Base-by-base conservation (phyloP, 2,888 invertebrate genomes). In the Sabatieria punctata region DNA sequence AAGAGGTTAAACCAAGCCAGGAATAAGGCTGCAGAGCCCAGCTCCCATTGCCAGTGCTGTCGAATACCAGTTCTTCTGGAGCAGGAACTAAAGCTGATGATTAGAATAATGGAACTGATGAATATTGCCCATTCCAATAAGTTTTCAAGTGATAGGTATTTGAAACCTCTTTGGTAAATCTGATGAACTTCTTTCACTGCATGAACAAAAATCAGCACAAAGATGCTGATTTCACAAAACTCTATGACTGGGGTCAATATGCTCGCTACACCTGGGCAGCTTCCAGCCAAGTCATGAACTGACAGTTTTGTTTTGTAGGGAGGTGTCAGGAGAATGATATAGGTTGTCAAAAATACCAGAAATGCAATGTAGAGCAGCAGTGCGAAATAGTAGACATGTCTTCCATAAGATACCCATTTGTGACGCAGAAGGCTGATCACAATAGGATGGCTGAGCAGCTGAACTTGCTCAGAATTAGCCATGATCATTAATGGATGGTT, bases 341-440 rank as follows among this genome's bases (percentile, higher is more conserved):
- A 72, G 0, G 63, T 65, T 11, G 72, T 71, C 26, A 72, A 57
- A 50, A 68, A 68, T 22, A 56, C 55, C 21, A 72, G 58, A 56
- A 71, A 72, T 21, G 71, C 47, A 13, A 62, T 51, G 57, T 70
- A 73, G 46, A 71, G 55, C 25, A 64, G 47, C 36, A 73, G 65
- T 47, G 69, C 69, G 41, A 62, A 53, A 57, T 72, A 73, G 61
- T 72, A 73, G 49, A 72, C 61, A 51, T 64, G 65, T 45, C 70
- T 64, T 1, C 71, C 72, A 55, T 66, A 68, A 26, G 59, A 62
- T 54, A 65, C 65, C 73, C 73, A 73, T 54, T 73, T 73, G 54
- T 68, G 64, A 47, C 64, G 59, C 27, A 73, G 58, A 35, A 73
- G 57, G 23, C 67, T 66, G 8, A 67, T 64, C 40, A 70, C 69